Evolutionary conservation across 2,797 vertebrate genomes (phyloP), one percentile per base, ranked within the genome.

Genomic region (Percopsis omiscomaycus): DNA sequence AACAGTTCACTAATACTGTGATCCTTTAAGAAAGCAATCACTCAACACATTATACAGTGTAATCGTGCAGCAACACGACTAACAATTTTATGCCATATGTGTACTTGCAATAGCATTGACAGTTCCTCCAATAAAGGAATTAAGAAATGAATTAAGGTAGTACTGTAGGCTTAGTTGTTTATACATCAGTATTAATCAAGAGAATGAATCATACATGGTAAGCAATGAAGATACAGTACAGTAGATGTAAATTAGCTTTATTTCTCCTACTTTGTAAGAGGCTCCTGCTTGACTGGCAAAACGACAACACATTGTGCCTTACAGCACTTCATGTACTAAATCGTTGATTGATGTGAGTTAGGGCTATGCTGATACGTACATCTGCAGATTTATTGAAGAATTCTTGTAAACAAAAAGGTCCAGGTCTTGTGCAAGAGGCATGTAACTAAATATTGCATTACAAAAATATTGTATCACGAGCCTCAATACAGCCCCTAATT

Each of bases 161-260:
- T 22, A 22, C 22, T 22, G 22, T 22, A 22, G 22, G 22, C 22
- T 22, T 22, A 22, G 22, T 22, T 22, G 22, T 22, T 22, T 22
- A 22, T 1, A 22, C 22, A 22, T 22, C 22, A 22, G 22, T 22
- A 22, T 22, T 22, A 22, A 1, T 6, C 6, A 42, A 42, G 6
- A 42, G 37, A 6, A 2, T 8, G 37, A 50, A 3, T 15, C 46
- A 60, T 49, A 47, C 48, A 52, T 27, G 29, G n/a, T 51, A 50
- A 51, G 22, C 12, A 28, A 45, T 32, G 52, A 5, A 62, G 12
- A 27, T 53, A 53, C 30, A 53, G 37, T 45, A 47, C 22, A 48
- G 47, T 4, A 62, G 42, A 47, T 51, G 47, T 53, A 16, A 13
- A 44, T 54, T 28, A 3, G 9, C 37, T 62, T 63, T 28, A 55